phyloP scores from a whole-genome alignment of 1,140 invertebrate species.

The Zaprionus ghesquierei region DNA sequence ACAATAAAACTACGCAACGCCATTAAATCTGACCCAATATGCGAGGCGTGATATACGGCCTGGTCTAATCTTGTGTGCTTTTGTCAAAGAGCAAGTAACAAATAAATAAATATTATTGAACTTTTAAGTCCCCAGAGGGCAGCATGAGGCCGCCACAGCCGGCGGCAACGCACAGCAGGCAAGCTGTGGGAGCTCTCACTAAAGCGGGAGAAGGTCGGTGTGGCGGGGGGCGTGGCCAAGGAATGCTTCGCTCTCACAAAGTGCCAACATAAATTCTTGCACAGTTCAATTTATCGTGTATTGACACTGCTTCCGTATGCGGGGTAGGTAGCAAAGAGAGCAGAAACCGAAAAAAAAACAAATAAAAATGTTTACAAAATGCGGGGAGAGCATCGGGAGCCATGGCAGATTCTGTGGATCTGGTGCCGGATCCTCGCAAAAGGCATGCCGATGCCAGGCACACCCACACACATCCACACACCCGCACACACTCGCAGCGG shows the following conservation, averaged over 20 bases:
- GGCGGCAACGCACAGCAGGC: conserved; percentile 37
- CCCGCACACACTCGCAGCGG: conserved; percentile 25
- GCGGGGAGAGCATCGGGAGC: background rate
- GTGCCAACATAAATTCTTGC: conserved; percentile 75
- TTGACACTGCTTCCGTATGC: conserved; percentile 75
- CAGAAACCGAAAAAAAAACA: conserved; percentile 24
- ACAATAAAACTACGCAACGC: conserved; percentile 54
- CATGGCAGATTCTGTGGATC: conserved; percentile 1
- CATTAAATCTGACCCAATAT: conserved; percentile 63
- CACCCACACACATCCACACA: background rate
- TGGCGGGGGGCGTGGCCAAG: background rate
- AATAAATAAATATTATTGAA: conserved; percentile 82
- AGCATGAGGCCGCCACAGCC: conserved; percentile 16
- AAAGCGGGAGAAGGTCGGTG: background rate
- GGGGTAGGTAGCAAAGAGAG: background rate
- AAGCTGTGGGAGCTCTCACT: conserved; percentile 4
- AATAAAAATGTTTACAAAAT: conserved; percentile 80
- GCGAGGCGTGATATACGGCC: conserved; percentile 64
- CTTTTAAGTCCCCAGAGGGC: conserved; percentile 71
- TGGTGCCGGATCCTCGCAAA: conserved; percentile 20
- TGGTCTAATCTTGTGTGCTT: conserved; percentile 68
- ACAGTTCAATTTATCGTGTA: conserved; percentile 79
- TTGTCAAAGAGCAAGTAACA: conserved; percentile 76
- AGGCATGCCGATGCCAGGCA: conserved; percentile 35
- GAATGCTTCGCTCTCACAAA: conserved; percentile 54